Conservation (phyloP, 2,113 vertebrate species). For the Brachionichthys hirsutus region DNA sequence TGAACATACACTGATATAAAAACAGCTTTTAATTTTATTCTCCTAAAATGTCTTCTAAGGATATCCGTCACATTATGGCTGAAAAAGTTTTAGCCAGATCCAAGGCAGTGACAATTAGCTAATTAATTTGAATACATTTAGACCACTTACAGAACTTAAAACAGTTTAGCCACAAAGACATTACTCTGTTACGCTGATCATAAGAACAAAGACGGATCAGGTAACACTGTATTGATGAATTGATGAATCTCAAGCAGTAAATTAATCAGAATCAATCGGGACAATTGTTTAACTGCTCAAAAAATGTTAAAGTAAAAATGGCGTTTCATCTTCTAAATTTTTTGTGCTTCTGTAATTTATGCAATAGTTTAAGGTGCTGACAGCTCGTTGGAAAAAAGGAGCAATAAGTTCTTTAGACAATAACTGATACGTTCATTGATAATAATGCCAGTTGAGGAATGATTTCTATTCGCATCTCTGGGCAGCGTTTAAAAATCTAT, state of each 20-base stretch:
- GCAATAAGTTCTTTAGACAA: no score
- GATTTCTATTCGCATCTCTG: no score
- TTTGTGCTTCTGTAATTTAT: no score
- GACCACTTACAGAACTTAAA: not conserved
- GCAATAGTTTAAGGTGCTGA: no score
- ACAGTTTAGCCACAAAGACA: conserved; percentile 1
- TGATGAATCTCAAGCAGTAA: not conserved
- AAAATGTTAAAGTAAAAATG: no score
- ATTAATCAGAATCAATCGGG: not conserved
- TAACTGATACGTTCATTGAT: no score
- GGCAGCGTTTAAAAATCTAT: no score
- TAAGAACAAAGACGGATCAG: no score
- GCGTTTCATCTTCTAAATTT: no score
- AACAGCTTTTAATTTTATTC: conserved; percentile 29
- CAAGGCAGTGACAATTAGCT: conserved; percentile 23
- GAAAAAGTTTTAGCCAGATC: conserved; percentile 16
- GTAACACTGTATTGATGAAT: not conserved
- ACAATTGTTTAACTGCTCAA: no score
- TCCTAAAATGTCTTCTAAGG: conserved; percentile 1
- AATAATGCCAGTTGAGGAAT: no score
- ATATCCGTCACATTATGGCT: conserved; percentile 16
- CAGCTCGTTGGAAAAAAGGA: no score
- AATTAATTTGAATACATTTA: conserved; percentile 36
- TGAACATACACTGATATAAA: conserved; percentile 10
- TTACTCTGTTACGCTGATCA: not conserved